phyloP scores from a whole-genome alignment of 2,113 vertebrate genomes.

The Silurus meridionalis region DNA sequence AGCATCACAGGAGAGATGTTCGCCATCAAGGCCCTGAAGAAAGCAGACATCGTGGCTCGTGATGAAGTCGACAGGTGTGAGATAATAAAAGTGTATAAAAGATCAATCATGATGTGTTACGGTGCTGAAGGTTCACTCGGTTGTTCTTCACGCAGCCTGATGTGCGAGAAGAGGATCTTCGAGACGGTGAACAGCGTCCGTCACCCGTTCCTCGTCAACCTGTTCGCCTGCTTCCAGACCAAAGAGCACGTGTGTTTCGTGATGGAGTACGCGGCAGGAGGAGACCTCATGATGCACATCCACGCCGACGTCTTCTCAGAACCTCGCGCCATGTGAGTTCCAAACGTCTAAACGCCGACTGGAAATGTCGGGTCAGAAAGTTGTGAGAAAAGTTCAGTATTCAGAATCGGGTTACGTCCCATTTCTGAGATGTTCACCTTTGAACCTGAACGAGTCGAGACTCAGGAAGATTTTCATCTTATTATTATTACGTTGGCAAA shows the following conservation, averaged over 20 bases:
- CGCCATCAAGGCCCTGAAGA: slow-evolving; percentile 99
- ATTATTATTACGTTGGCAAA: too few species aligned
- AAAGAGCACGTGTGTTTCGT: slow-evolving; percentile 98
- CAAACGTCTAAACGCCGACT: neutral
- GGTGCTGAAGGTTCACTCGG: neutral
- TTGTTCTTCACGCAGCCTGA: slow-evolving; percentile 75
- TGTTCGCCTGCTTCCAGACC: slow-evolving; percentile 99
- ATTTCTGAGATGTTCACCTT: too few species aligned
- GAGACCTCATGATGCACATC: slow-evolving; percentile 99
- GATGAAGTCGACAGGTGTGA: slow-evolving; percentile 96
- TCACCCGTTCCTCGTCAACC: slow-evolving; percentile 98
- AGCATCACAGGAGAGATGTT: slow-evolving; percentile 99
- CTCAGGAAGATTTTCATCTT: too few species aligned
- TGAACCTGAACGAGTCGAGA: too few species aligned
- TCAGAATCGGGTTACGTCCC: neutral
- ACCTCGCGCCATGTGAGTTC: slow-evolving; percentile 88
- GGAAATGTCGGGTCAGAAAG: too few species aligned
- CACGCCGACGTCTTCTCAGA: slow-evolving; percentile 98
- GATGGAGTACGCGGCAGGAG: slow-evolving; percentile 98
- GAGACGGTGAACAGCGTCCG: slow-evolving; percentile 98
- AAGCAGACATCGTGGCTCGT: slow-evolving; percentile 95
- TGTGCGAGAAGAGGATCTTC: slow-evolving; percentile 99
- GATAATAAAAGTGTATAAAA: neutral
- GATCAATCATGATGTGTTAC: too few species aligned
- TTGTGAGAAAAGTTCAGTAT: neutral